Conservation (phyloP, 2,888 invertebrate genomes). For the Clostera curtula region DNA sequence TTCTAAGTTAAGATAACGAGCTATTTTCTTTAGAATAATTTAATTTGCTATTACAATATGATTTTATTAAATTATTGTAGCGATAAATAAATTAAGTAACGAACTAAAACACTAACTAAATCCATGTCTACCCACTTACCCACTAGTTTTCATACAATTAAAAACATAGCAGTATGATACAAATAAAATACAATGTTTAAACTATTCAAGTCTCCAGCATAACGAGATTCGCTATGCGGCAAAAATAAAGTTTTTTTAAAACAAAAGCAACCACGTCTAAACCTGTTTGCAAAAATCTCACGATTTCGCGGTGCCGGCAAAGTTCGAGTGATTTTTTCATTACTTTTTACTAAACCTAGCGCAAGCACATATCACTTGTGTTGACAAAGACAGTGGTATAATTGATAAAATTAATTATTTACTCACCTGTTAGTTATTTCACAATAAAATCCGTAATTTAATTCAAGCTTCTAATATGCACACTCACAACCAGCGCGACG, state of each 20-base stretch:
- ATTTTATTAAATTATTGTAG: too few species aligned
- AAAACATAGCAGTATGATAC: too few species aligned
- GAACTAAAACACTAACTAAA: too few species aligned
- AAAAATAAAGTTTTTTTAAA: slow-evolving; percentile 37
- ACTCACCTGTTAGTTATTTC: slow-evolving; percentile 22
- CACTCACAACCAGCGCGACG: slow-evolving; percentile 22
- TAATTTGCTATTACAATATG: too few species aligned
- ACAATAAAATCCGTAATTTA: slow-evolving; percentile 20
- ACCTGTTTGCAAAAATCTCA: slow-evolving; percentile 59
- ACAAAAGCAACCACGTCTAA: slow-evolving; percentile 39
- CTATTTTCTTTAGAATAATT: too few species aligned
- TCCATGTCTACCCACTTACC: too few species aligned
- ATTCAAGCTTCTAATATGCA: slow-evolving; percentile 20
- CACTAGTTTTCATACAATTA: too few species aligned
- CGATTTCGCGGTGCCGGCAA: slow-evolving; percentile 46
- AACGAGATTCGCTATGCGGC: slow-evolving; percentile 30
- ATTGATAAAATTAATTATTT: slow-evolving; percentile 29
- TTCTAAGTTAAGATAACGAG: too few species aligned
- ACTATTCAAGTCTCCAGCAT: slow-evolving; percentile 17
- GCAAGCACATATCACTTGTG: slow-evolving; percentile 10
- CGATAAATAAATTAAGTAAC: too few species aligned
- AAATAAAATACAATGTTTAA: too few species aligned
- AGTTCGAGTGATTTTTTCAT: slow-evolving; percentile 31
- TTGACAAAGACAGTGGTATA: slow-evolving; percentile 23
- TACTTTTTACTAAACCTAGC: slow-evolving; percentile 18